Conservation (phyloP, 2,888 invertebrate genomes). For the Scrobipalpa costella region DNA sequence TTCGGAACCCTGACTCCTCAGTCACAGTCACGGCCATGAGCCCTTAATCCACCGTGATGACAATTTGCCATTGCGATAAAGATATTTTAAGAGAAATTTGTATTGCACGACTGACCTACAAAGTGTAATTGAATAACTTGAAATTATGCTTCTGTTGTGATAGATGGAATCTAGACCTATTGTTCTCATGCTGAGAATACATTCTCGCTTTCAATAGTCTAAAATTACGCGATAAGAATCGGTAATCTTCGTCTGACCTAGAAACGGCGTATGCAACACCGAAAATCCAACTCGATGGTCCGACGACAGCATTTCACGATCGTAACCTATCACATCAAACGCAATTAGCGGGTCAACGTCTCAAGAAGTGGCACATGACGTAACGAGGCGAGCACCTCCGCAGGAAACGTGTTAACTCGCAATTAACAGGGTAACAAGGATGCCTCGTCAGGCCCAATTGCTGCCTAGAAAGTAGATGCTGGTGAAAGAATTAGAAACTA, state of each 20-base stretch:
- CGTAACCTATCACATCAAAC: constrained; percentile 64
- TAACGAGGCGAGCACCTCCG: constrained; percentile 46
- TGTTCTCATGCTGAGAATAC: constrained; percentile 39
- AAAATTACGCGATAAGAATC: constrained; percentile 53
- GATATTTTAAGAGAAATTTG: constrained; percentile 15
- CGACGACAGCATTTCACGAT: constrained; percentile 60
- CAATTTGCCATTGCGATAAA: constrained; percentile 12
- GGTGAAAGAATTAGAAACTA: constrained; percentile 58
- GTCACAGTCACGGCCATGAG: constrained; percentile 41
- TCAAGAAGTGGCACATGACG: constrained; percentile 65
- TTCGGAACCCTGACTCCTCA: constrained; percentile 34
- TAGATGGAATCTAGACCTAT: constrained; percentile 39
- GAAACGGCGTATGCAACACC: constrained; percentile 50
- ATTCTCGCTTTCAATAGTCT: constrained; percentile 55
- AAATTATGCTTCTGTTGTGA: constrained; percentile 1
- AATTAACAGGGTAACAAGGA: constrained; percentile 54
- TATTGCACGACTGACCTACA: constrained; percentile 15
- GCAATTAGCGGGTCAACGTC: constrained; percentile 71
- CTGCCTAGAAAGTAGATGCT: constrained; percentile 56
- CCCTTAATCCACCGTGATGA: constrained; percentile 27
- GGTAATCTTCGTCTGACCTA: constrained; percentile 59
- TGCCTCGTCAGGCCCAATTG: constrained; percentile 35
- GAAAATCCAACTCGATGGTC: constrained; percentile 45
- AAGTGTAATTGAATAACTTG: constrained; percentile 7
- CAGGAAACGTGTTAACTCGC: constrained; percentile 50